These are phyloP conservation scores for Brachyalestes nurse DNA, from an alignment of 2,797 vertebrate species.

Conservation along the genomic window DNA sequence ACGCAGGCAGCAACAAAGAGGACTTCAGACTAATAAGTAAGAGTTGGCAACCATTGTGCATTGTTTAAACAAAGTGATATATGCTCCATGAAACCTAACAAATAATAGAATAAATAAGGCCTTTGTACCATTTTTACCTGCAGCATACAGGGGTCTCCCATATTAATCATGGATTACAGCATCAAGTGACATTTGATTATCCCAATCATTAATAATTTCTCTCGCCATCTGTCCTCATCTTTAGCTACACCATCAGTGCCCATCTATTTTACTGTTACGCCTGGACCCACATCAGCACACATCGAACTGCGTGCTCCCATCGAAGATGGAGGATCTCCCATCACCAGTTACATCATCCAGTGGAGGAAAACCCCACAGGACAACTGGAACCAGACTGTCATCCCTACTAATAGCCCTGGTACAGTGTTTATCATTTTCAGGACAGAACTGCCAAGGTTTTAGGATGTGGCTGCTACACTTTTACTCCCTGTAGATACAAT, in stretches of 20 bases:
- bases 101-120: no score
- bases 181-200: background rate
- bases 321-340: slow-evolving; percentile 69
- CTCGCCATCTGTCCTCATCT: background rate
- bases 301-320: slow-evolving; percentile 63
- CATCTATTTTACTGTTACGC: slow-evolving; percentile 49
- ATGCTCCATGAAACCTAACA: no score
- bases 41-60: slow-evolving; percentile 22
- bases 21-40: slow-evolving; percentile 75
- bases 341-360: slow-evolving; percentile 72
- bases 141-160: no score
- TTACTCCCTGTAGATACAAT: no score
- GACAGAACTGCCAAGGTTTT: background rate
- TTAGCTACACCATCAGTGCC: slow-evolving; percentile 75
- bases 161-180: no score
- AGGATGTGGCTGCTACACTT: no score
- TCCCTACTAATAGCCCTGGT: slow-evolving; percentile 60
- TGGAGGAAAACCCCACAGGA: slow-evolving; percentile 65
- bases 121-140: no score
- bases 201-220: background rate
- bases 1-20: slow-evolving; percentile 68
- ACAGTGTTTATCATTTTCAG: background rate
- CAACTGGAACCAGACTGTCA: slow-evolving; percentile 62
- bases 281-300: slow-evolving; percentile 63
- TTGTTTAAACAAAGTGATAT: no score